phyloP scores from a whole-genome alignment of 1,140 invertebrate species.

The Cotesia vestalis region DNA sequence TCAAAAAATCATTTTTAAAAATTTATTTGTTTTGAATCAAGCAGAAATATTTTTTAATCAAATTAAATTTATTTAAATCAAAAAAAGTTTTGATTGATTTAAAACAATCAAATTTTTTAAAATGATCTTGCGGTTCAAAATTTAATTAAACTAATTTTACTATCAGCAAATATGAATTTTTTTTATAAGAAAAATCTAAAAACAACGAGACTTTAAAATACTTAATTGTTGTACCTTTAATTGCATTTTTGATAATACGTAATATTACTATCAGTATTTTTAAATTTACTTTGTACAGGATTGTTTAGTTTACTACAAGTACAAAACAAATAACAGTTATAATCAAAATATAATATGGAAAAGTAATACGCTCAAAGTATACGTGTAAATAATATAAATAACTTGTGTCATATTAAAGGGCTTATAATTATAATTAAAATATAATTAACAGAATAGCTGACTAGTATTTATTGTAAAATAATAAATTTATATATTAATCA shows the following conservation, averaged over 20 bases:
- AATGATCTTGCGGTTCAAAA: no score
- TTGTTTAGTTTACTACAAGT: neutral
- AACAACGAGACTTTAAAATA: no score
- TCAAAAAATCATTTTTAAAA: no score
- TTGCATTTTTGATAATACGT: neutral
- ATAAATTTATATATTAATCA: neutral
- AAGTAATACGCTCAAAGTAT: conserved; percentile 53
- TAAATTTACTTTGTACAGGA: neutral
- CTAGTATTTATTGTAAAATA: neutral
- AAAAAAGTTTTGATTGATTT: no score
- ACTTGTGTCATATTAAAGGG: neutral
- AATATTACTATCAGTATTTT: conserved; percentile 16
- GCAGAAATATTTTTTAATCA: no score
- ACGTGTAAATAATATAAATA: conserved; percentile 44
- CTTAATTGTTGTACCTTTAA: conserved; percentile 5
- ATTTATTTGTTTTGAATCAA: no score
- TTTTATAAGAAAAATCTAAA: no score
- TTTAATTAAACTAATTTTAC: no score
- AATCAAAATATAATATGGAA: conserved; percentile 31
- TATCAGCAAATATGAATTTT: no score
- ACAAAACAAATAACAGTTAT: conserved; percentile 1
- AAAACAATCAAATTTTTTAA: no score
- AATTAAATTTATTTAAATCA: no score
- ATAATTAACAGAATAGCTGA: neutral
- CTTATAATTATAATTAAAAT: neutral